Evolutionary conservation across 2,888 invertebrate genomes (phyloP).

Genomic region (Tachina grossa): DNA sequence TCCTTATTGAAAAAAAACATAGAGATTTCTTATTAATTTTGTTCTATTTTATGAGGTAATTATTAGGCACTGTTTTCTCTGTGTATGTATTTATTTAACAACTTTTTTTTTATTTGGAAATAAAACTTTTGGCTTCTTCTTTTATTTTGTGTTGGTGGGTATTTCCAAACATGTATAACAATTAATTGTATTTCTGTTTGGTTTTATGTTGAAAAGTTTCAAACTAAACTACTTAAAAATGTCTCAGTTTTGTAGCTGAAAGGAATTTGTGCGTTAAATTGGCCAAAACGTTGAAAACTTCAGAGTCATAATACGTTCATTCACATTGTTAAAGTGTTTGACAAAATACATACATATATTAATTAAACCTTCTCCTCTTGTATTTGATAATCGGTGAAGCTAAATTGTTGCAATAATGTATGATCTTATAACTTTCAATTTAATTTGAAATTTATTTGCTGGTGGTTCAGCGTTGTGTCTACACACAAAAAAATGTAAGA

Average conservation of each 20-base stretch:
- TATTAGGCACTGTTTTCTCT: no score
- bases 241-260: neutral
- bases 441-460: no score
- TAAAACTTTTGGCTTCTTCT: neutral
- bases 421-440: no score
- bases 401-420: no score
- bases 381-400: no score
- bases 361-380: neutral
- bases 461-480: no score
- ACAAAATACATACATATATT: neutral
- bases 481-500: no score
- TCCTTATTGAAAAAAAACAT: no score
- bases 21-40: no score
- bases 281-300: neutral
- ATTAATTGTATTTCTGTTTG: neutral
- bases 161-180: neutral
- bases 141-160: neutral
- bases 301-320: neutral
- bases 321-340: neutral
- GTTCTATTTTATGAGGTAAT: no score
- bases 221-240: neutral
- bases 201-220: neutral
- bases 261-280: slow-evolving; percentile 14
- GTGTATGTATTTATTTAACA: neutral
- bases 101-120: neutral